Evolutionary conservation across 2,113 vertebrate species (phyloP).

Genomic region (Neofelis nebulosa): DNA sequence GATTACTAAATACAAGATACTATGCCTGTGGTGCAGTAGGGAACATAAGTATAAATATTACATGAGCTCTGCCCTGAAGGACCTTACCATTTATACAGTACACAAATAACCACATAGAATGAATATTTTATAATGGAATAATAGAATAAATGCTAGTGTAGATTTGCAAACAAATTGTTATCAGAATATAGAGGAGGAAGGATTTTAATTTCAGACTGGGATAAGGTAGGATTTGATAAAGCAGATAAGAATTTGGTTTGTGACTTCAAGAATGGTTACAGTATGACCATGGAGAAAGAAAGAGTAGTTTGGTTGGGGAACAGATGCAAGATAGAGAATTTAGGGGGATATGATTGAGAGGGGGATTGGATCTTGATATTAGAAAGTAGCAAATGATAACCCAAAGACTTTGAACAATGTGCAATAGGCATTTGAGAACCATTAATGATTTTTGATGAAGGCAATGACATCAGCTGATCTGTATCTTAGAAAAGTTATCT

Average conservation of each 20-base stretch:
- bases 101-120: conserved; percentile 27
- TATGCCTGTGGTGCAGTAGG: neutral
- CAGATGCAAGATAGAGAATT: neutral
- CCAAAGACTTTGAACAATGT: neutral
- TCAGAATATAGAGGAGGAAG: neutral
- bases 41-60: conserved; percentile 27
- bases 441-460: neutral
- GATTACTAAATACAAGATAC: conserved; percentile 23
- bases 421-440: neutral
- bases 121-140: conserved; percentile 41
- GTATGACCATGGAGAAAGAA: neutral
- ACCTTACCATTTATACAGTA: neutral
- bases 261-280: neutral
- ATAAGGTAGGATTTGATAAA: neutral
- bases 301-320: neutral
- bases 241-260: neutral
- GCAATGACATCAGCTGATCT: neutral
- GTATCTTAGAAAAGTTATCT: neutral
- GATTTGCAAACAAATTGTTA: neutral
- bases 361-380: neutral
- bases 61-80: neutral
- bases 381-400: neutral
- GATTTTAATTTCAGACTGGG: neutral
- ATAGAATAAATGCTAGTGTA: neutral
- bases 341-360: neutral